phyloP scores from a whole-genome alignment of 2,797 vertebrate species.

The Hozukius guyotensis region DNA sequence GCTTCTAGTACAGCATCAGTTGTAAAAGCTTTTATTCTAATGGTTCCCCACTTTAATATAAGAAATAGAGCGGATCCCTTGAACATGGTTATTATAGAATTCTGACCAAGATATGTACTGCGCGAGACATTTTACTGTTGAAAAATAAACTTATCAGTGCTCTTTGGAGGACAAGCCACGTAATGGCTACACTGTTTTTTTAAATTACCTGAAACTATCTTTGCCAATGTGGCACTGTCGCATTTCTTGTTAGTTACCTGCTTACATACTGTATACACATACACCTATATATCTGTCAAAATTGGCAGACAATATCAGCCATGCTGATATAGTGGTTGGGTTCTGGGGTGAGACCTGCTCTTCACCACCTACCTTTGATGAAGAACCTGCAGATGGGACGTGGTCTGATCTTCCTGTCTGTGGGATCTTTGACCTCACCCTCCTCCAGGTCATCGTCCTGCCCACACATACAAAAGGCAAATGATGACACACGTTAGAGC shows the following conservation, averaged over 20 bases:
- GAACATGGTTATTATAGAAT: background rate
- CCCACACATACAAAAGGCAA: constrained; percentile 15
- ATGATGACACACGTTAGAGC: background rate
- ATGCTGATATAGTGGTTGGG: background rate
- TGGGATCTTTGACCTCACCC: constrained; percentile 97
- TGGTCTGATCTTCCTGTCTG: constrained; percentile 93
- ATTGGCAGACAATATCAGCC: background rate
- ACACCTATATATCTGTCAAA: background rate
- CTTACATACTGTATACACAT: background rate
- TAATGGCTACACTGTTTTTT: background rate
- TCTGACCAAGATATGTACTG: background rate
- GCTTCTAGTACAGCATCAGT: too few species aligned
- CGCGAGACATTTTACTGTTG: background rate
- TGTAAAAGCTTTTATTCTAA: too few species aligned
- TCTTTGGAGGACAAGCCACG: background rate
- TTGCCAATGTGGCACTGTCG: too few species aligned
- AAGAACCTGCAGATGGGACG: constrained; percentile 97
- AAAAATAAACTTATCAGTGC: background rate
- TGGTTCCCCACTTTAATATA: too few species aligned
- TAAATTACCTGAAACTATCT: too few species aligned
- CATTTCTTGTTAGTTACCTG: background rate
- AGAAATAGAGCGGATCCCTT: too few species aligned
- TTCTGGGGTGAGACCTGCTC: background rate
- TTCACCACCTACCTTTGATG: constrained; percentile 90
- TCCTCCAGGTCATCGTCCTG: constrained; percentile 98